Percentiles rank a stretch among this genome's conserved stretches.
Evolutionary conservation across 2,888 invertebrate genomes (phyloP).

Genomic region (Diadegma fenestrale): DNA sequence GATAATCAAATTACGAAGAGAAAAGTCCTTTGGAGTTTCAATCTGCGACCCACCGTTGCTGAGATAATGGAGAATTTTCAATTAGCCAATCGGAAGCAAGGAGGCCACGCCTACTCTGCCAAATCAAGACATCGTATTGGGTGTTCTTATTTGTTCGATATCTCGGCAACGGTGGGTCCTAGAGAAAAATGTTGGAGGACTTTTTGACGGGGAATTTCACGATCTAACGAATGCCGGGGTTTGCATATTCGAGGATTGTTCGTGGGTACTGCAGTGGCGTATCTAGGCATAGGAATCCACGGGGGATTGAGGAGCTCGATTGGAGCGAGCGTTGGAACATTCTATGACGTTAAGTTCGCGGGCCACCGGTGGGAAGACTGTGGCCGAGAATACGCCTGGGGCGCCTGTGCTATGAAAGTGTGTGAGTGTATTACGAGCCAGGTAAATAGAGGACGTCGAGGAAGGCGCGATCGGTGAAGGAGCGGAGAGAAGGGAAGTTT

Average conservation of each 20-base stretch:
- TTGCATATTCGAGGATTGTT: neutral
- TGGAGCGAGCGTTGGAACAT: slow-evolving; percentile 16
- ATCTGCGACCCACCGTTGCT: neutral
- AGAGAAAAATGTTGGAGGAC: neutral
- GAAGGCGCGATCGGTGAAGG: slow-evolving; percentile 49
- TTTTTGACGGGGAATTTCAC: neutral
- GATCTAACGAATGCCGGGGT: neutral
- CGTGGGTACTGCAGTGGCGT: slow-evolving; percentile 35
- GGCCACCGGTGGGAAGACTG: slow-evolving; percentile 50
- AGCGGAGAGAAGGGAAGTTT: slow-evolving; percentile 36
- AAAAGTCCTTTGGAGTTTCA: neutral
- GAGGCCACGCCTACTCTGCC: neutral
- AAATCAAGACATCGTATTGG: neutral
- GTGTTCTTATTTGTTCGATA: neutral
- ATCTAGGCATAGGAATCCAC: slow-evolving; percentile 29
- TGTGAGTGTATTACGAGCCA: slow-evolving; percentile 50
- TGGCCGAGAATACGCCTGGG: slow-evolving; percentile 51
- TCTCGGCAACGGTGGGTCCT: neutral
- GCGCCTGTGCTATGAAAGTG: slow-evolving; percentile 25
- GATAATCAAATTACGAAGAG: neutral
- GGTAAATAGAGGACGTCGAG: slow-evolving; percentile 61
- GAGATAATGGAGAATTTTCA: neutral
- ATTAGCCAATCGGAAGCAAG: neutral
- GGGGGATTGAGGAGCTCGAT: slow-evolving; percentile 16
- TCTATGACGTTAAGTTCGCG: slow-evolving; percentile 51